Conservation (phyloP, 2,797 vertebrate genomes). For the Sebastes trivittatus region DNA sequence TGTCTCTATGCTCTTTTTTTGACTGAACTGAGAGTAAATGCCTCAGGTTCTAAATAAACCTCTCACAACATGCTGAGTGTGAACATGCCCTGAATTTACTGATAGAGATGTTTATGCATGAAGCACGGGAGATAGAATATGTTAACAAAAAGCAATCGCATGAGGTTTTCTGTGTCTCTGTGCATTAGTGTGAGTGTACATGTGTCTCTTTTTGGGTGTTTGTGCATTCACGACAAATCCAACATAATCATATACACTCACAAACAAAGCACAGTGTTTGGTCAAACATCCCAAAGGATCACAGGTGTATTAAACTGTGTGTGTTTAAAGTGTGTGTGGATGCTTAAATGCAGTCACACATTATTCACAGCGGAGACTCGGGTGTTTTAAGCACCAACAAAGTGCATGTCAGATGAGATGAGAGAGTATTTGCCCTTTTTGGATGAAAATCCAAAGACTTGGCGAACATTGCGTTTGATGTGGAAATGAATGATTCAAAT, state of each 20-base stretch:
- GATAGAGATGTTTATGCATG: not conserved
- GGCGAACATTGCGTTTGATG: constrained; percentile 34
- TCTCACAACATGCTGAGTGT: not conserved
- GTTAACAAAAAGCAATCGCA: constrained; percentile 7
- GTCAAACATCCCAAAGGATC: not conserved
- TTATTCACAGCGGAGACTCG: not conserved
- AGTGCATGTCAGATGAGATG: constrained; percentile 55
- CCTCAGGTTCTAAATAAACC: constrained; percentile 31
- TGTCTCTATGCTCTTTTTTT: not conserved
- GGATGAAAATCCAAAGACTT: constrained; percentile 42
- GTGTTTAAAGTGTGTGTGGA: not conserved
- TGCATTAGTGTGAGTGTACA: not conserved
- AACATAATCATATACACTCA: not conserved
- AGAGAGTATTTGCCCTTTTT: constrained; percentile 29
- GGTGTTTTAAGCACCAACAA: constrained; percentile 35
- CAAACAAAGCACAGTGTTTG: not conserved
- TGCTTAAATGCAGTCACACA: not conserved
- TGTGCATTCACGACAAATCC: not conserved
- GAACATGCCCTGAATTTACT: constrained; percentile 19
- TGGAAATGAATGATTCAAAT: constrained; percentile 47
- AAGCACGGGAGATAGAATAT: constrained; percentile 1
- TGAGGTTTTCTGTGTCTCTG: not conserved
- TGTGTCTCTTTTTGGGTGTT: not conserved
- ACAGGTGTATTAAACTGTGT: not conserved
- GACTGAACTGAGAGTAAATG: not conserved